A percentile compares a stretch with the other conserved stretches of the same genome.
These are phyloP conservation scores for Tor tambroides DNA, from an alignment of 2,113 vertebrate species.

Conservation along the genomic window DNA sequence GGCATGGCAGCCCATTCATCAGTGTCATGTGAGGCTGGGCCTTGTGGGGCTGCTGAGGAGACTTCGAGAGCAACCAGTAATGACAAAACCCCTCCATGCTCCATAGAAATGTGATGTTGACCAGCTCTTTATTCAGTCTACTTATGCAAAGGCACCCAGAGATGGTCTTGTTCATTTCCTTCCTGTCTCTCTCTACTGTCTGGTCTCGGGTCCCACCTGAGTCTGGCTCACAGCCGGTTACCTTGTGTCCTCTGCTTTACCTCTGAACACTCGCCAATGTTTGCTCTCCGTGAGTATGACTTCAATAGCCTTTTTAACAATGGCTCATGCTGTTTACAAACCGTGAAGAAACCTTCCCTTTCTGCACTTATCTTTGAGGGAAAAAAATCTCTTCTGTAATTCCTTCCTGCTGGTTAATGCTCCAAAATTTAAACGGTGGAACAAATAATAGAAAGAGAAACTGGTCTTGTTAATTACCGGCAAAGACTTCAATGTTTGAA, in stretches of 20 bases:
- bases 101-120: conserved; percentile 14
- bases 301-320: conserved; percentile 21
- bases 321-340: conserved; percentile 39
- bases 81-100: conserved; percentile 16
- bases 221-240: not conserved
- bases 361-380: conserved; percentile 1
- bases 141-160: conserved; percentile 1
- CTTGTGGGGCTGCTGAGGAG: not conserved
- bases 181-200: not conserved
- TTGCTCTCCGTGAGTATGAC: conserved; percentile 17
- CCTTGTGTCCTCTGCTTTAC: conserved; percentile 43
- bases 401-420: not conserved
- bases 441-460: conserved; percentile 13
- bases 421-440: not conserved
- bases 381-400: conserved; percentile 16
- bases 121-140: not conserved
- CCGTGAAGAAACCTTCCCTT: not conserved
- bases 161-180: not conserved
- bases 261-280: conserved; percentile 1
- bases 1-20: conserved; percentile 32
- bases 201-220: not conserved
- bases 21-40: conserved; percentile 34
- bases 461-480: not conserved
- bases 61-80: not conserved
- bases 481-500: not conserved